These are phyloP conservation scores for Portevinia maculata DNA, from an alignment of 2,888 invertebrate species.

Conservation along the genomic window DNA sequence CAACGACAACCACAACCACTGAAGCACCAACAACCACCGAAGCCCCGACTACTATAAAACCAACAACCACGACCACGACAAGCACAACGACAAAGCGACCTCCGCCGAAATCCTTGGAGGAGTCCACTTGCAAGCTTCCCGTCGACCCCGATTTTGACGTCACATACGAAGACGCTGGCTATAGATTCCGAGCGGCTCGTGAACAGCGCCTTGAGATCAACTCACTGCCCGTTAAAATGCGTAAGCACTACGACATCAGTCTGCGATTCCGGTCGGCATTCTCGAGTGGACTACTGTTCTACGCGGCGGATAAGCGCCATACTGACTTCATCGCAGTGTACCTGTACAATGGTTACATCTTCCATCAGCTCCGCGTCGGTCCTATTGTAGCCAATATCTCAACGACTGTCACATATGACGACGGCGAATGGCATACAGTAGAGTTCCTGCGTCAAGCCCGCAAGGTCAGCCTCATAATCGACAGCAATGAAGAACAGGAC, in stretches of 20 bases:
- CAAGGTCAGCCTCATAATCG: slow-evolving; percentile 84
- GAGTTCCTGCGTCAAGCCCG: slow-evolving; percentile 86
- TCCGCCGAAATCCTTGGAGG: slow-evolving; percentile 76
- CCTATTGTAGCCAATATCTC: slow-evolving; percentile 85
- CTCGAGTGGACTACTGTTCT: slow-evolving; percentile 93
- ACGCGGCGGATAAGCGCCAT: slow-evolving; percentile 87
- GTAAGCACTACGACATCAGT: slow-evolving; percentile 88
- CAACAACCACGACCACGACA: slow-evolving; percentile 76
- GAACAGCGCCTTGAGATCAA: slow-evolving; percentile 89
- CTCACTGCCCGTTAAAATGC: slow-evolving; percentile 85
- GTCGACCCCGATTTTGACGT: slow-evolving; percentile 81
- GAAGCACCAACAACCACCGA: slow-evolving; percentile 71
- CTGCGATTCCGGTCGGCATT: slow-evolving; percentile 89
- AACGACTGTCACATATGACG: slow-evolving; percentile 86
- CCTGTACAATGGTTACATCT: slow-evolving; percentile 89
- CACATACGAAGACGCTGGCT: slow-evolving; percentile 79
- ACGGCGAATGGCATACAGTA: slow-evolving; percentile 91
- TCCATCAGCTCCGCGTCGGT: slow-evolving; percentile 86
- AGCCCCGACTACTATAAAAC: slow-evolving; percentile 77
- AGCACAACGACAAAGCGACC: slow-evolving; percentile 74
- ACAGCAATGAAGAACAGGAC: slow-evolving; percentile 75
- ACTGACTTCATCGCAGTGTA: slow-evolving; percentile 90
- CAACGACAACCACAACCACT: slow-evolving; percentile 75
- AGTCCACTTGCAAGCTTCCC: slow-evolving; percentile 80
- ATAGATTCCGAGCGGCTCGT: slow-evolving; percentile 83